These are phyloP conservation scores for Acanthosepion pharaonis DNA, from an alignment of 2,888 invertebrate species.

Conservation along the genomic window DNA sequence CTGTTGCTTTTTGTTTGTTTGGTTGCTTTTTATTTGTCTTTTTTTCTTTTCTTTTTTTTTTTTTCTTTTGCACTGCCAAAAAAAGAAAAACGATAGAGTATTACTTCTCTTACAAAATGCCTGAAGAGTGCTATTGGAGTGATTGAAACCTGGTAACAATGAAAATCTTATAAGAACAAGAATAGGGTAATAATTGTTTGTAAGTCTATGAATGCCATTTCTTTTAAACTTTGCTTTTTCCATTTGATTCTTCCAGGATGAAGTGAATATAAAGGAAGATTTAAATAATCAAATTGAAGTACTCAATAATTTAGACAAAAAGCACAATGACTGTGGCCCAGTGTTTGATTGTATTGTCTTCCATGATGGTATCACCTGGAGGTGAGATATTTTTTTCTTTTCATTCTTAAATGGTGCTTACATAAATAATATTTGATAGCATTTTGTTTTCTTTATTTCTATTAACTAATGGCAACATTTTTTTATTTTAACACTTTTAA, in stretches of 20 bases:
- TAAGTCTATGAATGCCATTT: background rate
- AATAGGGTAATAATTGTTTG: background rate
- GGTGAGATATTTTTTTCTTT: conserved; percentile 74
- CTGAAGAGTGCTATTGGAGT: too few species aligned
- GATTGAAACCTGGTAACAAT: too few species aligned
- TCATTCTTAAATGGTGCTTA: background rate
- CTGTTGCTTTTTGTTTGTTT: too few species aligned
- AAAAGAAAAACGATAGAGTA: too few species aligned
- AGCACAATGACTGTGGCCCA: conserved; percentile 89
- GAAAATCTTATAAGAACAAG: too few species aligned
- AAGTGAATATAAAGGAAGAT: conserved; percentile 91
- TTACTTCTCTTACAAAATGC: too few species aligned
- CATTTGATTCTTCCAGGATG: conserved; percentile 75
- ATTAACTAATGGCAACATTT: too few species aligned
- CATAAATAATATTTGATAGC: background rate
- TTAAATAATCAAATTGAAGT: conserved; percentile 89
- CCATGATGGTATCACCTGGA: conserved; percentile 91
- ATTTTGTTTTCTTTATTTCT: too few species aligned
- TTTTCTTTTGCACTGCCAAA: too few species aligned
- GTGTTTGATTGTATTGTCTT: conserved; percentile 95
- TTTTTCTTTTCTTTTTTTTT: too few species aligned
- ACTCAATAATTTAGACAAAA: conserved; percentile 88
- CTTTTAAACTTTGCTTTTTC: background rate
- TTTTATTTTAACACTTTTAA: too few species aligned
- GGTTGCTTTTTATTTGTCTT: too few species aligned